A percentile compares a stretch with the other conserved stretches of the same genome.
phyloP scores from a whole-genome alignment of 2,888 invertebrate species.

The Thera britannica region DNA sequence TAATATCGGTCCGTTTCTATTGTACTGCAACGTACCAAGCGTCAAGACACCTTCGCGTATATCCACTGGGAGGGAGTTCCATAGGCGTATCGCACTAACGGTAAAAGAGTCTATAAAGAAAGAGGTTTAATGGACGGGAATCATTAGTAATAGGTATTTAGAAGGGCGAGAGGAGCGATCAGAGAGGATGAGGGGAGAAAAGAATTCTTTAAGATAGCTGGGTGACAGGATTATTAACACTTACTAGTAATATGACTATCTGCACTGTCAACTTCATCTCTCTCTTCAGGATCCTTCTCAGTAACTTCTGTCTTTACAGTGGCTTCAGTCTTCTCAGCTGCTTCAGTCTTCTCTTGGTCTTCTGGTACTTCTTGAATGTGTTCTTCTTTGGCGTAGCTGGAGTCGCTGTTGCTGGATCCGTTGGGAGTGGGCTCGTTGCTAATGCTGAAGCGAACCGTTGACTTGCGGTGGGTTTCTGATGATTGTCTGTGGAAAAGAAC shows the following conservation, averaged over 20 bases:
- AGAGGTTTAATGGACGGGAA: too few species aligned
- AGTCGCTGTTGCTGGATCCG: constrained; percentile 68
- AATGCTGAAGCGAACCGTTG: constrained; percentile 66
- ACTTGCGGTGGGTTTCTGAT: constrained; percentile 49
- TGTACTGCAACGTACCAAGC: too few species aligned
- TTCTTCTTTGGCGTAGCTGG: constrained; percentile 48
- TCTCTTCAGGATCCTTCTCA: neutral
- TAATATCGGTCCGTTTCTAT: too few species aligned
- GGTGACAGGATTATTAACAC: too few species aligned
- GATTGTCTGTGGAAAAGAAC: constrained; percentile 52
- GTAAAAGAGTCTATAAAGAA: too few species aligned
- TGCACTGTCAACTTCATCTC: constrained; percentile 17
- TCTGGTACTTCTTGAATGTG: constrained; percentile 26
- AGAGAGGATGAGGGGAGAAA: too few species aligned
- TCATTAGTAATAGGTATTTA: too few species aligned
- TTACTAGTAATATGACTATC: neutral
- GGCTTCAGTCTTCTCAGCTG: constrained; percentile 2
- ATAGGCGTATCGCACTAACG: too few species aligned
- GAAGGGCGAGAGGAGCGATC: too few species aligned
- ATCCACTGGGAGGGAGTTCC: too few species aligned
- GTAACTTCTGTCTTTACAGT: constrained; percentile 18
- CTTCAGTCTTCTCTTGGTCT: constrained; percentile 29
- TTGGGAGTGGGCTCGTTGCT: constrained; percentile 56
- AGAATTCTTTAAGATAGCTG: too few species aligned
- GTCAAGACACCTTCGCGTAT: too few species aligned